Evolutionary conservation across 2,113 vertebrate genomes (phyloP), one percentile per base, ranked within the genome.

Genomic region (Lepus timidus): DNA sequence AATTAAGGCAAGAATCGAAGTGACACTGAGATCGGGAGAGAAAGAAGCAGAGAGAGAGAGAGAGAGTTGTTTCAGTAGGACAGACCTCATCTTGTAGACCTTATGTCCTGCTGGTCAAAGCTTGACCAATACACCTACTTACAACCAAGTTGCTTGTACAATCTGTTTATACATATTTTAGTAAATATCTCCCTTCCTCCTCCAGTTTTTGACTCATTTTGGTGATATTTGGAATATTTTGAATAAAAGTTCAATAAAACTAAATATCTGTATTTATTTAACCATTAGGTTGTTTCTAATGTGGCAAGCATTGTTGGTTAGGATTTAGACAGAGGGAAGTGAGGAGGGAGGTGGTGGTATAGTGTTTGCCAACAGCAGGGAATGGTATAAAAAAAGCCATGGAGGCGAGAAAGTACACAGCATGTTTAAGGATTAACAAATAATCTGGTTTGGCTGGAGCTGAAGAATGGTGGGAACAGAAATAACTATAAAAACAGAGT

Each of bases 391-490:
- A 70, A 76, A 79, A 82, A 75, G 19, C 11, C 31, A 31, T 1
- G 6, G 80, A 90, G 75, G 68, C 1, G 13, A 90, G 86, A 87
- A 90, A 75, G 81, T n/a, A 65, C 31, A 27, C 10, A 61, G 49
- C 44, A 1, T 67, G 23, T 49, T 79, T n/a, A 79, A 87, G 84
- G 84, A 80, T 70, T 67, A 70, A 58, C 27, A 20, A 65, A 58
- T 89, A 31, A 88, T 67, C 49, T 67, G 55, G 33, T 88, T 67
- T 88, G 78, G 52, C 84, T 91, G 67, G 31, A 85, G 31, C n/a
- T 6, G 20, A 33, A 58, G 62, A 55, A 61, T 9, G 52, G 51
- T 10, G 3, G 81, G 52, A 90, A 86, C 9, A 76, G 80, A 76
- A 78, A 36, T 71, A 82, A 25, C 93, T 61, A 17, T 78, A 90